phyloP scores from a whole-genome alignment of 2,113 vertebrate genomes.

The human region DNA sequence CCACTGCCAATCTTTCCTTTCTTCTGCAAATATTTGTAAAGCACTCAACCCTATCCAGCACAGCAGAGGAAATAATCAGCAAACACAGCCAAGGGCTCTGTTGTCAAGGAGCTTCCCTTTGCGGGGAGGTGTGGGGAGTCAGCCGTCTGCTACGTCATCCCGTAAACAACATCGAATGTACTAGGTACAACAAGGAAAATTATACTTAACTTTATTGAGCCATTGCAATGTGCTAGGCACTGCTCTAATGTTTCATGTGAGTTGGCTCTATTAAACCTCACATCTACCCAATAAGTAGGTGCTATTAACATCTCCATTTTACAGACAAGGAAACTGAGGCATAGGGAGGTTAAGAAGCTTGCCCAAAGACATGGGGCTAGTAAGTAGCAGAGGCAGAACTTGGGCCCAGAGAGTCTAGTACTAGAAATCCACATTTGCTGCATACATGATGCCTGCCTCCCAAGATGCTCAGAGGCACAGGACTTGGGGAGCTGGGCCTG shows the following conservation, averaged over 20 bases:
- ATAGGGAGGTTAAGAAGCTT: background rate
- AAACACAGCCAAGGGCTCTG: background rate
- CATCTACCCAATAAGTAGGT: background rate
- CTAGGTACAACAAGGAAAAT: background rate
- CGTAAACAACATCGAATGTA: background rate
- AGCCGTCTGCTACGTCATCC: background rate
- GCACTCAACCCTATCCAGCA: background rate
- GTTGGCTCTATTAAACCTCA: background rate
- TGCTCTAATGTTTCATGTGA: background rate
- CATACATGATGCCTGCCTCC: background rate
- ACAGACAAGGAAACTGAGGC: background rate
- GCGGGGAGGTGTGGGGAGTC: background rate
- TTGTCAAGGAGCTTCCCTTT: background rate
- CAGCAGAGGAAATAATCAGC: background rate
- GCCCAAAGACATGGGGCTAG: background rate
- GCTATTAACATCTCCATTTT: background rate
- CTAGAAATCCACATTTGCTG: background rate
- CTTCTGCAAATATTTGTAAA: background rate
- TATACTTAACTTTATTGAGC: rapidly evolving
- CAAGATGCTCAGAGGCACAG: background rate
- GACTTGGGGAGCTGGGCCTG: background rate
- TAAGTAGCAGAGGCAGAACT: background rate
- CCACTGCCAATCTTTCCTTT: background rate
- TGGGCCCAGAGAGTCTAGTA: background rate
- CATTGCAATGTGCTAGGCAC: background rate